These are phyloP conservation scores for Brachyptera putata DNA, from an alignment of 2,888 invertebrate genomes.

Conservation along the genomic window DNA sequence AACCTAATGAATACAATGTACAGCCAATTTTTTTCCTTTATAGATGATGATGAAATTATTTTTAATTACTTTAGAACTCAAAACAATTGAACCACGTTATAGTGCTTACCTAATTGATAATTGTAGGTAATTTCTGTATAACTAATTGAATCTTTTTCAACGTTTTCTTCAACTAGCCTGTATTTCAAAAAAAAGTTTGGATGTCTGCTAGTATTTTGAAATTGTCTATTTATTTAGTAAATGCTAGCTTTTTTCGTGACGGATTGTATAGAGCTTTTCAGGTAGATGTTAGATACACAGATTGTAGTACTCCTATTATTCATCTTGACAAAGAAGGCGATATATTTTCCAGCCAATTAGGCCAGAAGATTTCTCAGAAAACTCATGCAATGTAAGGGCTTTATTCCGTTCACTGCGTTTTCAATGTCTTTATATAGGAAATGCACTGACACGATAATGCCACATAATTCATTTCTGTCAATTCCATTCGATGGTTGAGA, in stretches of 20 bases:
- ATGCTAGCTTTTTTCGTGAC: background rate
- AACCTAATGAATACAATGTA: too few relatives aligned
- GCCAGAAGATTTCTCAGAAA: constrained; percentile 10
- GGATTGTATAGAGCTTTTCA: background rate
- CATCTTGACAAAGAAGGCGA: constrained; percentile 10
- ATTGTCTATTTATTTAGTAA: too few relatives aligned
- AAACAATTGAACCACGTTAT: too few relatives aligned
- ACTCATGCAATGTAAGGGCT: background rate
- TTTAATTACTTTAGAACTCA: too few relatives aligned
- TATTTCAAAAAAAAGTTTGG: too few relatives aligned
- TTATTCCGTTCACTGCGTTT: constrained; percentile 3
- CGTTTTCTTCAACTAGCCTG: too few relatives aligned
- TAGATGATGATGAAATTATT: too few relatives aligned
- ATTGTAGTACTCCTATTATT: background rate
- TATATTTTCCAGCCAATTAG: constrained; percentile 16
- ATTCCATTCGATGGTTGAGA: background rate
- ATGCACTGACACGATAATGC: constrained; percentile 2
- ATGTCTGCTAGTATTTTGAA: too few relatives aligned
- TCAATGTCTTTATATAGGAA: background rate
- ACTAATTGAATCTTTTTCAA: too few relatives aligned
- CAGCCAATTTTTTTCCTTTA: too few relatives aligned
- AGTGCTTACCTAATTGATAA: too few relatives aligned
- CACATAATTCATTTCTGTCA: background rate
- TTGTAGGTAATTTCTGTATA: too few relatives aligned
- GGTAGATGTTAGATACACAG: background rate